phyloP scores from a whole-genome alignment of 2,797 vertebrate species.

The Falco biarmicus region DNA sequence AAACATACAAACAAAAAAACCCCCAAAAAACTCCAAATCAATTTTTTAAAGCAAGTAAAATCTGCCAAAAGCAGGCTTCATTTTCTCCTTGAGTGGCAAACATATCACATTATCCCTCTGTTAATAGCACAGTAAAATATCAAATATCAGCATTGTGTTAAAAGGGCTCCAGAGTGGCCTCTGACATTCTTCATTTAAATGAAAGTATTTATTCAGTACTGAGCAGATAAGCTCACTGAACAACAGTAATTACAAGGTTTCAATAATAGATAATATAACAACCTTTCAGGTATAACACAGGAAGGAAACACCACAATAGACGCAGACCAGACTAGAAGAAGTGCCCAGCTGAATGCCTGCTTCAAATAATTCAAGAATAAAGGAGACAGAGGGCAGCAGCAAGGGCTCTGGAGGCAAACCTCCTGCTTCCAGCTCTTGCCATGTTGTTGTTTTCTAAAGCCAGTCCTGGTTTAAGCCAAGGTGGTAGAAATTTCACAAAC shows the following conservation, averaged over 20 bases:
- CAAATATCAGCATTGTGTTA: background rate
- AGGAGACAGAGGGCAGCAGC: background rate
- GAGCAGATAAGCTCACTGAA: background rate
- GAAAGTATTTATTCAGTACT: background rate
- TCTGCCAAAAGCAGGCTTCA: background rate
- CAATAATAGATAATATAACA: background rate
- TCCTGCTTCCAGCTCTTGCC: background rate
- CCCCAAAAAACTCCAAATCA: background rate
- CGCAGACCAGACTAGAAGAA: background rate
- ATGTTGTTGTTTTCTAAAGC: background rate
- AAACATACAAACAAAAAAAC: background rate
- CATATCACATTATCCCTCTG: background rate
- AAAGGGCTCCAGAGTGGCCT: background rate
- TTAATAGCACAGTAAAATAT: slow-evolving; percentile 38
- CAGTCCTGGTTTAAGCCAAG: background rate
- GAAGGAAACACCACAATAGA: background rate
- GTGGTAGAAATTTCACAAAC: background rate
- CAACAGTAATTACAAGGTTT: background rate
- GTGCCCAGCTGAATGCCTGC: background rate
- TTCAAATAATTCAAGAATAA: background rate
- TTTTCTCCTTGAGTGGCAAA: background rate
- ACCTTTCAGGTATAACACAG: background rate
- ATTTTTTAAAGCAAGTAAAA: slow-evolving; percentile 14
- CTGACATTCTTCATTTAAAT: slow-evolving; percentile 21
- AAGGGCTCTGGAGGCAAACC: background rate